Percentiles rank a stretch among this genome's conserved stretches.
These are phyloP conservation scores for Eupithecia centaureata DNA, from an alignment of 2,888 invertebrate genomes.

Conservation along the genomic window DNA sequence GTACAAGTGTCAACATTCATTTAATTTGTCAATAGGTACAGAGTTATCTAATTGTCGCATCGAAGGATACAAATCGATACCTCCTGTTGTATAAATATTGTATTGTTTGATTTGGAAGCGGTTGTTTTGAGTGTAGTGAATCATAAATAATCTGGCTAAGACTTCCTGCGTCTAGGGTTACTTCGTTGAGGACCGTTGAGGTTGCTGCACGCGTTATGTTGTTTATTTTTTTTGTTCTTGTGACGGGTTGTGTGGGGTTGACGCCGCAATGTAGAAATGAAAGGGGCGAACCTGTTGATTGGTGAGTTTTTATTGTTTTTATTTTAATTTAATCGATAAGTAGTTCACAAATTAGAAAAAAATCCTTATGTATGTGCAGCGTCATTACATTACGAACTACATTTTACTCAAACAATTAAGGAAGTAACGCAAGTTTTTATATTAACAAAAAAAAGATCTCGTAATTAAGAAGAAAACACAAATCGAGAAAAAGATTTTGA, in stretches of 20 bases:
- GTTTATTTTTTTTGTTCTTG: slow-evolving; percentile 53
- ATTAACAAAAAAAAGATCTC: no score
- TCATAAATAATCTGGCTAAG: slow-evolving; percentile 59
- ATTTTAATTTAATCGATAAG: no score
- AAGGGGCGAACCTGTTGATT: slow-evolving; percentile 86
- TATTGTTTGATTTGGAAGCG: slow-evolving; percentile 63
- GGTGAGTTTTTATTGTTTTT: slow-evolving; percentile 79
- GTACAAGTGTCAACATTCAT: background rate
- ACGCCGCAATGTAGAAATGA: slow-evolving; percentile 85
- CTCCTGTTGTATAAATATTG: slow-evolving; percentile 64
- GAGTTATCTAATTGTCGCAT: slow-evolving; percentile 1
- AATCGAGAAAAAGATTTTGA: no score
- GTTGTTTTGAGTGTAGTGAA: slow-evolving; percentile 59
- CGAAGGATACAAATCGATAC: slow-evolving; percentile 50
- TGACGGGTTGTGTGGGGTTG: slow-evolving; percentile 55
- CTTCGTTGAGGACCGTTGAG: slow-evolving; percentile 52
- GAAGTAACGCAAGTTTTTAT: no score
- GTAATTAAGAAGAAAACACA: no score
- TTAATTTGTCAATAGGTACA: background rate
- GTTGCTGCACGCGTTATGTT: slow-evolving; percentile 60
- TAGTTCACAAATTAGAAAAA: no score
- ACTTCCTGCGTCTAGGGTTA: slow-evolving; percentile 69
- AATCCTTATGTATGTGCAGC: no score
- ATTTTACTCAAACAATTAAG: no score
- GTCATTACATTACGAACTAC: no score